phyloP scores from a whole-genome alignment of 1,140 invertebrate genomes.

The Alviniconcha marisindica region DNA sequence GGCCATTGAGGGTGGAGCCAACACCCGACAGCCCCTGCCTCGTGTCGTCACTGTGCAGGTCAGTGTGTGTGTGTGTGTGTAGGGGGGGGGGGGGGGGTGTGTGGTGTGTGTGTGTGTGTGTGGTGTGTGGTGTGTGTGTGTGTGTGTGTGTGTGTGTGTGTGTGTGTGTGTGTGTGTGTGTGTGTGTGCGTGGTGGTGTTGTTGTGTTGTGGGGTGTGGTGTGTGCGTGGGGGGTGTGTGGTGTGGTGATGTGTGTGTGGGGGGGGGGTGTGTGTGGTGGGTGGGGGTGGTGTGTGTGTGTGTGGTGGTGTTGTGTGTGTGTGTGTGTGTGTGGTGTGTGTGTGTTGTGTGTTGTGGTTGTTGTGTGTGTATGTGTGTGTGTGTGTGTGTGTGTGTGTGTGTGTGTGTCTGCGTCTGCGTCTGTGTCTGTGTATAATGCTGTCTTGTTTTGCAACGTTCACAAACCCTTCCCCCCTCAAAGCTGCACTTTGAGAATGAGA shows the following conservation, averaged over 20 bases:
- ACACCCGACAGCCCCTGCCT: conserved; percentile 94
- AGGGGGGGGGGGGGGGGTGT: background rate
- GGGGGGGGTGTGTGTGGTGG: background rate
- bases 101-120: too few species aligned
- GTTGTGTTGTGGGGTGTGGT: conserved; percentile 3
- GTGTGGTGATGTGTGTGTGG: background rate
- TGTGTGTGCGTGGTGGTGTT: background rate
- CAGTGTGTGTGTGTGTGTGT: conserved; percentile 59
- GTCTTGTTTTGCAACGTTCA: too few species aligned
- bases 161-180: background rate
- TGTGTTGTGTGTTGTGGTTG: too few species aligned
- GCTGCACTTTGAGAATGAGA: too few species aligned
- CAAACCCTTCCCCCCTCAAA: too few species aligned
- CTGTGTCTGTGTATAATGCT: too few species aligned
- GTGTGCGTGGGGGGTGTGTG: background rate
- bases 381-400: too few species aligned
- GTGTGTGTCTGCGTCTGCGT: too few species aligned
- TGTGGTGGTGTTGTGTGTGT: too few species aligned
- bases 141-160: conserved; percentile 11
- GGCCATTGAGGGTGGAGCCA: conserved; percentile 96
- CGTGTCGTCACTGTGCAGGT: conserved; percentile 98
- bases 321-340: too few species aligned
- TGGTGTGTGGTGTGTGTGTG: background rate
- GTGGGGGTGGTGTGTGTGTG: background rate
- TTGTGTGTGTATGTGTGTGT: too few species aligned